Base-by-base conservation (phyloP, 2,888 invertebrate genomes). In the Coelopa pilipes region DNA sequence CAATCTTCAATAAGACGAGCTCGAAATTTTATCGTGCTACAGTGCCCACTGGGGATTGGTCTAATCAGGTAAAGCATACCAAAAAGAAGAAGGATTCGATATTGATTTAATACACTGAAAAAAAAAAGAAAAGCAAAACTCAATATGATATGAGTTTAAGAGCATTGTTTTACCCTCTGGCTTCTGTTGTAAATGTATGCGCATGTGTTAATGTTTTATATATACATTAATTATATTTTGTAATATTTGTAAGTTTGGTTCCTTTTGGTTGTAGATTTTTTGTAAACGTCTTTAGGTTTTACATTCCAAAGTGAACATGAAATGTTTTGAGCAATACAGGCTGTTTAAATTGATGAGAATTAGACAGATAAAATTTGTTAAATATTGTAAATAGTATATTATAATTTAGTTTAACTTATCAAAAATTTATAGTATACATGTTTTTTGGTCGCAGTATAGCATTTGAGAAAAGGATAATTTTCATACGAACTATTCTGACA, bases 1-100 rank as follows among this genome's bases (percentile, higher is more conserved):
- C 99, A 0, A 94, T 99, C 78, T 99, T 97, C 90, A 99, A 99
- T 89, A 96, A 96, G 82, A 97, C 98, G 0, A 96, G 97, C 12
- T 93, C 94, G 10, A 94, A 93, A 86, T 96, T 96, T 88, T 99
- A 99, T 89, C 90, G 92, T 71, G 92, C 94, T 0, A 91, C 93
- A 1, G 90, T 93, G 19, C 94, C 94, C 72, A 93, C 94, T 0
- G 95, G 93, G 17, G 98, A 98, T 86, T 98, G 98, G 98, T 94
- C 94, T 3, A 92, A 92, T 84, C 92, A 92, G 84, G 89, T 90
- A 80, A 88, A 89, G 79, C 82, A 88, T 78, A 77, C 81, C 60
- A 87, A 85, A 80, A 88, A 86, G 78, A 89, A 88, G 81, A 83
- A 81, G 79, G 83, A 86, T 7, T 49, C n/a, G 34, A 19, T 57